A percentile compares a stretch with the other conserved stretches of the same genome.
Conservation (phyloP, 1,140 invertebrate species). For the Brachionus plicatilis region DNA sequence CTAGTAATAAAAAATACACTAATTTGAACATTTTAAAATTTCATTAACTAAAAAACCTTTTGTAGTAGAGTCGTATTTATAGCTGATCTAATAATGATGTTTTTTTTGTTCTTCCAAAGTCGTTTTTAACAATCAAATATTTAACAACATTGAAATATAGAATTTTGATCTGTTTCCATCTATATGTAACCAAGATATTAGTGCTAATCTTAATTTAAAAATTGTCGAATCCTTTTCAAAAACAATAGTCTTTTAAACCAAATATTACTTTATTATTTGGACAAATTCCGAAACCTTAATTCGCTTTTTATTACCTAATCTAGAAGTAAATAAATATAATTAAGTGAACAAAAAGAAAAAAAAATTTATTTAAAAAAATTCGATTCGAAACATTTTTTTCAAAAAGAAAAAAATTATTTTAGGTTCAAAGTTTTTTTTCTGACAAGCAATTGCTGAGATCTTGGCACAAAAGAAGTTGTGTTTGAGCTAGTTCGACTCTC, state of each 20-base stretch:
- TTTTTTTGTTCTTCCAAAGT: not conserved
- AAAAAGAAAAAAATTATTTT: not conserved
- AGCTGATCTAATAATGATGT: not conserved
- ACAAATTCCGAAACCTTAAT: not conserved
- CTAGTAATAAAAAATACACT: not conserved
- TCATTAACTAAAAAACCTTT: not conserved
- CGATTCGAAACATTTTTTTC: not conserved
- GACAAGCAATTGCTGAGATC: not conserved
- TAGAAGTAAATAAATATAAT: not conserved
- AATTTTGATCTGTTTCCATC: not conserved
- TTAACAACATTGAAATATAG: not conserved
- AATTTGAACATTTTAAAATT: constrained; percentile 27
- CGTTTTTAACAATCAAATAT: constrained; percentile 9
- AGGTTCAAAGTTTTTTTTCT: constrained; percentile 30
- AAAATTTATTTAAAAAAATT: not conserved
- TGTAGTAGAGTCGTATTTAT: not conserved
- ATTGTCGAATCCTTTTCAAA: not conserved
- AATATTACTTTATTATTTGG: constrained; percentile 6
- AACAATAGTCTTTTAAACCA: not conserved
- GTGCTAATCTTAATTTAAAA: not conserved
- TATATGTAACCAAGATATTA: not conserved
- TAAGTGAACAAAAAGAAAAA: not conserved
- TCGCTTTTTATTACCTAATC: constrained; percentile 22
- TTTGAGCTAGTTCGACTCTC: not conserved
- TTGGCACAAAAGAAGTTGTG: not conserved